phyloP scores from a whole-genome alignment of 2,113 vertebrate genomes.

The Tupaia chinensis region DNA sequence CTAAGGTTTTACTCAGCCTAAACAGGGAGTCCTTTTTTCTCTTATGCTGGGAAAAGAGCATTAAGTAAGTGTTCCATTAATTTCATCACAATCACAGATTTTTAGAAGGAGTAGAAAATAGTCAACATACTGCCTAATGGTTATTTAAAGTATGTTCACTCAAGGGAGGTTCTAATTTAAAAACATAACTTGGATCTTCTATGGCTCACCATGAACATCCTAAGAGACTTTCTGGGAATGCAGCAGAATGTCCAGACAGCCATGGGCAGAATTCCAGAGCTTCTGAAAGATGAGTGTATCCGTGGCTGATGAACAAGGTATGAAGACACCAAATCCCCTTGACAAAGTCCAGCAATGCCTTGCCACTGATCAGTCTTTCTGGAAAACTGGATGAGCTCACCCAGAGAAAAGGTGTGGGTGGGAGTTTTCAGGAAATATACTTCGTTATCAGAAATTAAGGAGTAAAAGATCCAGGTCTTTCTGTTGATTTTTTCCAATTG shows the following conservation, averaged over 20 bases:
- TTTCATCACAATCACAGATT: not conserved
- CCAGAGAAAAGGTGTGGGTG: not conserved
- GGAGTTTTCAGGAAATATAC: constrained; percentile 69
- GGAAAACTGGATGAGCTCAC: constrained; percentile 35
- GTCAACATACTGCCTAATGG: not conserved
- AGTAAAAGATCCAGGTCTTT: constrained; percentile 43
- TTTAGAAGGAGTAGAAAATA: not conserved
- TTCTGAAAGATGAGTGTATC: constrained; percentile 66
- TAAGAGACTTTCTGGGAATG: not conserved
- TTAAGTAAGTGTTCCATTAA: not conserved
- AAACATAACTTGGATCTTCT: not conserved
- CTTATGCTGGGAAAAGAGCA: not conserved
- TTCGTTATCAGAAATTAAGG: constrained; percentile 54
- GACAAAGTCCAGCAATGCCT: constrained; percentile 72
- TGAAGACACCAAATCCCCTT: constrained; percentile 78
- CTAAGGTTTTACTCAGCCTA: not conserved
- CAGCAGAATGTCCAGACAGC: not conserved
- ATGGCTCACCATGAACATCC: not conserved
- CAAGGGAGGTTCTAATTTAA: not conserved
- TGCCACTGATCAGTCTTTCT: constrained; percentile 38
- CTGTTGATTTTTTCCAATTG: constrained; percentile 48
- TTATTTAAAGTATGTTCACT: not conserved
- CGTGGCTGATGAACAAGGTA: constrained; percentile 71
- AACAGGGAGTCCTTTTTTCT: not conserved
- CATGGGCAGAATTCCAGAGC: constrained; percentile 67